Evolutionary conservation across 2,797 vertebrate genomes (phyloP), one percentile per base, ranked within the genome.

Genomic region (Enteromius unitaeniatus): DNA sequence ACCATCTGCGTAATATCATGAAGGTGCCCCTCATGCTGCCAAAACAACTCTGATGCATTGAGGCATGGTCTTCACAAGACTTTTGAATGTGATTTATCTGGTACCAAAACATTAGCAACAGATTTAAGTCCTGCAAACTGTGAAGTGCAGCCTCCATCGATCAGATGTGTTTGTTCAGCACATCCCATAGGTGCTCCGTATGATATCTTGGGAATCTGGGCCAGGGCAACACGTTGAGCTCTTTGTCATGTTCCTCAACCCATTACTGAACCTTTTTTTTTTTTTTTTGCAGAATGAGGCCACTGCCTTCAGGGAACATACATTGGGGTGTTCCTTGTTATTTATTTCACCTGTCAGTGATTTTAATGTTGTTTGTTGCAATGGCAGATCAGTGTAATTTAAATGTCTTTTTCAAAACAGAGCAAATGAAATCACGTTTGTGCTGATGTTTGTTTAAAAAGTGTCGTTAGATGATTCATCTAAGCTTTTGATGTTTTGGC

Each of bases 401-500:
- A n/a, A n/a, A n/a, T n/a, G n/a, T n/a, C n/a, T n/a, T n/a, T n/a
- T n/a, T n/a, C n/a, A n/a, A n/a, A n/a, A n/a, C n/a, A n/a, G n/a
- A n/a, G n/a, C 92, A 94, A 37, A 37, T 67, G 4, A 37, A 37
- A 67, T 40, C 19, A 37, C 4, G 21, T 15, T 37, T 40, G 8
- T 14, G 4, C 31, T 34, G 3, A 34, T 37, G 64, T 37, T 37
- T 40, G 37, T 65, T 19, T 34, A 34, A 65, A 65, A 65, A 65
- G 28, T 65, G 51, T 3, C 19, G 3, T 55, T 21, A 55, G 7
- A 65, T 65, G 64, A 14, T 34, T 68, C 34, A n/a, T 42, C n/a
- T 40, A 68, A 68, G 21, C 65, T 13, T 42, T 42, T 68, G 34
- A 42, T 42, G 34, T 40, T 68, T n/a, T 31, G 60, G 4, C 34